Evolutionary conservation across 2,113 vertebrate species (phyloP).

Genomic region (Emydocephalus ijimae): DNA sequence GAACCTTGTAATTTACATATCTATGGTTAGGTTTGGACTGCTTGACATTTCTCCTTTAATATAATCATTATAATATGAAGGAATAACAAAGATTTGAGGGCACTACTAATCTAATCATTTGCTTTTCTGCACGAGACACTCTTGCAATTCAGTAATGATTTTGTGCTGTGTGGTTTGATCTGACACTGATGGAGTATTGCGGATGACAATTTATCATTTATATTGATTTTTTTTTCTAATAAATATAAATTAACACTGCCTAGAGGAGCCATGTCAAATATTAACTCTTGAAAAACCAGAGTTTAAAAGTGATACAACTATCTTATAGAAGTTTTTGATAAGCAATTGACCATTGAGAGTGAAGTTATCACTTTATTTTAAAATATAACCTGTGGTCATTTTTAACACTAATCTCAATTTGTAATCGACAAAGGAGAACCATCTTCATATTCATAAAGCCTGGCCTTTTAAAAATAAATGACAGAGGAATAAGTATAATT

Average conservation of each 20-base stretch:
- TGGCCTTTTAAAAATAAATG: neutral
- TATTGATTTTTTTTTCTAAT: constrained; percentile 16
- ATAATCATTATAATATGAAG: neutral
- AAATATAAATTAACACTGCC: constrained; percentile 37
- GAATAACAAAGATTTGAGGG: constrained; percentile 3
- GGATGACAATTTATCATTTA: constrained; percentile 28
- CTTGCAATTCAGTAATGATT: constrained; percentile 24
- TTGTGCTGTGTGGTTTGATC: neutral
- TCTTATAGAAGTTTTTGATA: constrained; percentile 20
- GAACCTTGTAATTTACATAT: neutral
- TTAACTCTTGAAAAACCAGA: constrained; percentile 32
- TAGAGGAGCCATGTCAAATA: constrained; percentile 35
- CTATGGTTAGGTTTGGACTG: neutral
- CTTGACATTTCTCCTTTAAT: constrained; percentile 26
- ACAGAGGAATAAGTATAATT: neutral
- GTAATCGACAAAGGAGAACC: neutral
- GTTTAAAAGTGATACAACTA: constrained; percentile 14
- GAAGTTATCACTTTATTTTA: constrained; percentile 37
- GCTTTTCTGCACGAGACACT: constrained; percentile 6
- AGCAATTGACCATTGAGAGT: neutral
- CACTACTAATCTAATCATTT: constrained; percentile 11
- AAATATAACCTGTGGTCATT: neutral
- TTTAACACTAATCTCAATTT: neutral
- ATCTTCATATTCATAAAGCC: neutral
- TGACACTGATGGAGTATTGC: constrained; percentile 28